Evolutionary conservation across 2,113 vertebrate genomes (phyloP).

Genomic region (Epinephelus cyanopodus): DNA sequence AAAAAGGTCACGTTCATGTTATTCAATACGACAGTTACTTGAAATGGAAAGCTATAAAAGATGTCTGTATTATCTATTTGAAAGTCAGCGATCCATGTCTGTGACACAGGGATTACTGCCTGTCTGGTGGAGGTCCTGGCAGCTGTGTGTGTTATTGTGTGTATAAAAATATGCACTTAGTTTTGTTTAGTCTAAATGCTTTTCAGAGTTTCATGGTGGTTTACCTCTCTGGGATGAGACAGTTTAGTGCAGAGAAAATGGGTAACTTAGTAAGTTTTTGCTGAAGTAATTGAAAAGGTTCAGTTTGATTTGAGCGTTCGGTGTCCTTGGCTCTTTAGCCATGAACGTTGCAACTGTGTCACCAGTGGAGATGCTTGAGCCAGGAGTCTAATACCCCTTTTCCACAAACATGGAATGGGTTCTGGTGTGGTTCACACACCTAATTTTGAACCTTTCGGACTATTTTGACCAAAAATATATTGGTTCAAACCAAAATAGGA

Average conservation of each 20-base stretch:
- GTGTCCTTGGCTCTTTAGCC: neutral
- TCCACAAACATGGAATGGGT: too few species aligned
- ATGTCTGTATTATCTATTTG: neutral
- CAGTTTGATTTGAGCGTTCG: neutral
- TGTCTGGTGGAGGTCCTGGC: neutral
- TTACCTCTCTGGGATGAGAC: neutral
- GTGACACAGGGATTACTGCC: neutral
- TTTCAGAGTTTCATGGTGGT: neutral
- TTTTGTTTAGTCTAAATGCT: neutral
- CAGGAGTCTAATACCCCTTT: too few species aligned
- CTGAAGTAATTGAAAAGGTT: conserved; percentile 1
- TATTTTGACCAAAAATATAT: too few species aligned
- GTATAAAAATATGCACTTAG: neutral
- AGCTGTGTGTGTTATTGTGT: neutral
- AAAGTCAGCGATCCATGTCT: neutral
- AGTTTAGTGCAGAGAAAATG: neutral
- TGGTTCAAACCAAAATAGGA: too few species aligned
- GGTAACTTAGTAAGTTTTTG: neutral
- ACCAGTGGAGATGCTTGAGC: too few species aligned
- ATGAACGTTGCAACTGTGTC: too few species aligned
- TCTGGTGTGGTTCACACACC: too few species aligned
- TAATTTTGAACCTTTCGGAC: too few species aligned
- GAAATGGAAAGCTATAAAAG: neutral
- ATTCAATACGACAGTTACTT: neutral
- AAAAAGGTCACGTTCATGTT: neutral